Percentiles rank a stretch among this genome's conserved stretches.
Conservation (phyloP, 2,113 vertebrate genomes). For the Leucopsar rothschildi region DNA sequence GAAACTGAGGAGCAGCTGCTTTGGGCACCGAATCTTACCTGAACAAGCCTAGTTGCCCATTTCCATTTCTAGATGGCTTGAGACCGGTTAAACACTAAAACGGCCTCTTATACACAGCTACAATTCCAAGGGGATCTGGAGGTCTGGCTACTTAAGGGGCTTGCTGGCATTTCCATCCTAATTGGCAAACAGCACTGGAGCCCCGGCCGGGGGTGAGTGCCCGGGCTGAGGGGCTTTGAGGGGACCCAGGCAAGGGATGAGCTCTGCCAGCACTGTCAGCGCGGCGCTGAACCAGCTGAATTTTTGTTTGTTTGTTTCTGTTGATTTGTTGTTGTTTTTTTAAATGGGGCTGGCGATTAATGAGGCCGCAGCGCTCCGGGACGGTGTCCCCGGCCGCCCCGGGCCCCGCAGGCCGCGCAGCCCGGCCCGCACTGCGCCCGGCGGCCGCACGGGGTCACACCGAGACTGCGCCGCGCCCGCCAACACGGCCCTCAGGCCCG, state of each 20-base stretch:
- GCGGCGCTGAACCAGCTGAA: accelerated
- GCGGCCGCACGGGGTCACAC: conserved; percentile 45
- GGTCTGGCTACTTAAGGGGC: neutral
- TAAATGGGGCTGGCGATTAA: too few relatives aligned
- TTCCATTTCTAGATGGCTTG: neutral
- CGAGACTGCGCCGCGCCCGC: neutral
- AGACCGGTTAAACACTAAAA: neutral
- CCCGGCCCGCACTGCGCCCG: neutral
- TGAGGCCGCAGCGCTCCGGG: accelerated
- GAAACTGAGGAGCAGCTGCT: accelerated
- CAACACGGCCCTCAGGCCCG: neutral
- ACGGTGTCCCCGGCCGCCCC: accelerated
- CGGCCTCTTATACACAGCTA: accelerated
- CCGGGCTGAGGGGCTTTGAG: accelerated
- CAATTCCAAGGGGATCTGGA: neutral
- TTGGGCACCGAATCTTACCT: neutral
- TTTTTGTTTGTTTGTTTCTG: neutral
- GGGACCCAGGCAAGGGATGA: too few relatives aligned
- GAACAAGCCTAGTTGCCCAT: accelerated
- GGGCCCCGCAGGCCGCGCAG: neutral
- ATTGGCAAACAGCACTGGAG: accelerated
- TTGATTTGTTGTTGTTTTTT: neutral
- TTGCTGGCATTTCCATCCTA: accelerated
- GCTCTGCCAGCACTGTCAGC: neutral
- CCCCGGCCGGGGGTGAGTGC: accelerated